phyloP scores from a whole-genome alignment of 2,888 invertebrate genomes.

The Chymomyza amoena region DNA sequence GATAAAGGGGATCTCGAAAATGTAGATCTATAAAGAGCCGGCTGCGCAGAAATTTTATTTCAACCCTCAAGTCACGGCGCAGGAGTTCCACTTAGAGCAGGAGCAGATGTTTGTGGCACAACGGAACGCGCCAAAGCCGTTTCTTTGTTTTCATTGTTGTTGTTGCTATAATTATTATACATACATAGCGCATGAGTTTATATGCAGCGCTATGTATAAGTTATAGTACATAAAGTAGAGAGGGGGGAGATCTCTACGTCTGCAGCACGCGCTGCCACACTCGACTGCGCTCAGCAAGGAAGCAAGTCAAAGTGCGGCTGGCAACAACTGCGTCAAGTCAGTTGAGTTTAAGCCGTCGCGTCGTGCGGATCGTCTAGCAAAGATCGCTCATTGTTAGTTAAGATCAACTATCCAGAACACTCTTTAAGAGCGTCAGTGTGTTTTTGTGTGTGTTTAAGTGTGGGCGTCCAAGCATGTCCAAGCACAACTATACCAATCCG shows the following conservation, averaged over 20 bases:
- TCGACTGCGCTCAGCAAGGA: slow-evolving; percentile 61
- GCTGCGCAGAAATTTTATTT: slow-evolving; percentile 48
- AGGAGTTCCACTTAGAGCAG: slow-evolving; percentile 34
- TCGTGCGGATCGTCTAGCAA: slow-evolving; percentile 39
- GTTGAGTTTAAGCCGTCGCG: slow-evolving; percentile 58
- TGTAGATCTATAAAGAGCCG: slow-evolving; percentile 24
- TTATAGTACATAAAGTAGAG: slow-evolving; percentile 40
- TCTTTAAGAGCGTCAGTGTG: background rate
- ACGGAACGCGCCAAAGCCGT: slow-evolving; percentile 75
- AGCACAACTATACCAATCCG: slow-evolving; percentile 85
- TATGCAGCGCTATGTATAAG: slow-evolving; percentile 5
- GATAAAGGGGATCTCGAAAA: slow-evolving; percentile 55
- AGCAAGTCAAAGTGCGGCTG: slow-evolving; percentile 52
- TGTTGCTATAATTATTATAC: slow-evolving; percentile 45
- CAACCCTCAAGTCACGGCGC: slow-evolving; percentile 60
- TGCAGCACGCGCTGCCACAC: slow-evolving; percentile 44
- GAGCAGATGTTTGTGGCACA: slow-evolving; percentile 75
- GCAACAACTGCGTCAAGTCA: slow-evolving; percentile 44
- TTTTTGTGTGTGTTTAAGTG: slow-evolving; percentile 12
- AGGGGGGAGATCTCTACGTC: slow-evolving; percentile 34
- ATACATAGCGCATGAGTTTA: slow-evolving; percentile 5
- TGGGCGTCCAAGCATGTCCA: slow-evolving; percentile 69
- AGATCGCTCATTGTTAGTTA: background rate
- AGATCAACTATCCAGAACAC: background rate
- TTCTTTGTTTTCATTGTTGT: slow-evolving; percentile 32